Conservation (phyloP, 2,113 vertebrate genomes). For the Ahaetulla prasina region DNA sequence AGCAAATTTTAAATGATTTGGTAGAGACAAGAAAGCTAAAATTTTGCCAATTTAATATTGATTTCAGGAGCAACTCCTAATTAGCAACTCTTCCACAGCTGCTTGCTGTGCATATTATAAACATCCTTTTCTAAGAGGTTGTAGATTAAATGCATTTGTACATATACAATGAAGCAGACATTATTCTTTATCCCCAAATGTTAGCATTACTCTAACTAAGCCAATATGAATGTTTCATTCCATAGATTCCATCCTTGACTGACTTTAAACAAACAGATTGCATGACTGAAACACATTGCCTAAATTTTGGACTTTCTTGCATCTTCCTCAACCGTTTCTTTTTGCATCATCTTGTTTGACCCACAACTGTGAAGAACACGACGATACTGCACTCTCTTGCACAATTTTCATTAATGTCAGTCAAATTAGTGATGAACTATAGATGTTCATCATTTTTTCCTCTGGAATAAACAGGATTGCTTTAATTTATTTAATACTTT, state of each 20-base stretch:
- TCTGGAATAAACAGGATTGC: neutral
- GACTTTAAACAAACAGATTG: neutral
- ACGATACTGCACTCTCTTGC: neutral
- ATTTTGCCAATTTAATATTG: too few species aligned
- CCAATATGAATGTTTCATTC: neutral
- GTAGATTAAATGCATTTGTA: neutral
- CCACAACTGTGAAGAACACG: neutral
- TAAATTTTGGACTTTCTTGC: neutral
- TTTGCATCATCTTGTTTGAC: neutral
- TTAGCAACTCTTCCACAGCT: neutral
- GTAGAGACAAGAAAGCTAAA: neutral
- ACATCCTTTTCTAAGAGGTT: neutral
- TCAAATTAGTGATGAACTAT: neutral
- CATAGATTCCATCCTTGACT: neutral
- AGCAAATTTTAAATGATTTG: neutral
- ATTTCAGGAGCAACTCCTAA: neutral
- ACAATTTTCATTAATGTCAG: neutral
- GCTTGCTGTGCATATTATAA: neutral
- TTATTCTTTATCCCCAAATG: neutral
- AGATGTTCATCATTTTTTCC: neutral
- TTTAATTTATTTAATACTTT: neutral
- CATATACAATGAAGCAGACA: neutral
- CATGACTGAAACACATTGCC: neutral
- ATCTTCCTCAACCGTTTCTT: neutral
- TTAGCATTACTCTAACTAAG: neutral